phyloP scores from a whole-genome alignment of 1,140 invertebrate genomes.

The Tyrophagus putrescentiae region DNA sequence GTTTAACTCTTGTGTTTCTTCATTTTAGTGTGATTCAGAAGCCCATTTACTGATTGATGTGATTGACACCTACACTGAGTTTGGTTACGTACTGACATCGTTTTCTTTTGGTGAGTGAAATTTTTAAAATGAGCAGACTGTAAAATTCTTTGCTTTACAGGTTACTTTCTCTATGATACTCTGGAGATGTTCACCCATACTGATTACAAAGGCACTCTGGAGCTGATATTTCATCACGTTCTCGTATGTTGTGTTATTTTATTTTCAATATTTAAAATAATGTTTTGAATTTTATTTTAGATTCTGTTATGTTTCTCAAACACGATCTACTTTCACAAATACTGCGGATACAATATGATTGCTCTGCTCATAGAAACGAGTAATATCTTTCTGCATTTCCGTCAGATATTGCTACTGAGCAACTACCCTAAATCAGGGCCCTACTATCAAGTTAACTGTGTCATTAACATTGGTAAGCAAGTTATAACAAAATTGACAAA shows the following conservation, averaged over 20 bases:
- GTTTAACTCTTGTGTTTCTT: neutral
- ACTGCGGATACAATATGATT: conserved; percentile 7
- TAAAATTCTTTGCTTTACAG: neutral
- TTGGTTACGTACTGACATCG: conserved; percentile 1
- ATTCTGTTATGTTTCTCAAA: conserved; percentile 1
- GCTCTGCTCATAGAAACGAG: conserved; percentile 11
- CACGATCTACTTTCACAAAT: neutral
- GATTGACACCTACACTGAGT: neutral
- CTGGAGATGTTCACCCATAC: conserved; percentile 8
- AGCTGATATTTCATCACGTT: conserved; percentile 15
- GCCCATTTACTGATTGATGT: conserved; percentile 10
- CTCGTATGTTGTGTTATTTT: neutral
- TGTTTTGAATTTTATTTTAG: neutral
- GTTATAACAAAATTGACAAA: neutral
- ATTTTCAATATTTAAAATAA: conserved; percentile 10
- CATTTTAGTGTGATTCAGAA: conserved; percentile 8
- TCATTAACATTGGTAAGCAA: conserved; percentile 5
- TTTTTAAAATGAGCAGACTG: neutral
- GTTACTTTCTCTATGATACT: conserved; percentile 16
- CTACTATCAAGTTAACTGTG: conserved; percentile 1
- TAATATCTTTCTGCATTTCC: conserved; percentile 18
- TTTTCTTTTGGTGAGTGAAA: conserved; percentile 7
- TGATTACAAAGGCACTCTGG: conserved; percentile 10
- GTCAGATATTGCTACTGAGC: conserved; percentile 8
- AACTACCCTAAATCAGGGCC: neutral